phyloP scores from a whole-genome alignment of 2,888 invertebrate genomes.

The Spilosoma lubricipeda region DNA sequence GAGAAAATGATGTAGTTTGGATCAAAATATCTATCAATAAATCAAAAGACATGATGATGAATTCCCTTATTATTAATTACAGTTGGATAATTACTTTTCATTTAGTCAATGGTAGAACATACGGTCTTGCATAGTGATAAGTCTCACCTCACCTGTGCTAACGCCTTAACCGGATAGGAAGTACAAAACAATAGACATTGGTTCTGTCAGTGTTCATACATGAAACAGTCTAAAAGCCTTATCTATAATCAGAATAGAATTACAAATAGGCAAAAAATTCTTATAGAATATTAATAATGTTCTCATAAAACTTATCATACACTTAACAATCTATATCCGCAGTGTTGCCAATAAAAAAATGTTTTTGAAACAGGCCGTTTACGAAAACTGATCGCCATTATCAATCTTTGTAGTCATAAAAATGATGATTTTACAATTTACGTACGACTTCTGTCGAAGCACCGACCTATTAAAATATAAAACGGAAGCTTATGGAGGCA shows the following conservation, averaged over 20 bases:
- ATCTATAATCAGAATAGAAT: slow-evolving; percentile 46
- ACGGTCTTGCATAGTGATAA: neutral
- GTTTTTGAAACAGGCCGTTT: slow-evolving; percentile 53
- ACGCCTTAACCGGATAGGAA: slow-evolving; percentile 18
- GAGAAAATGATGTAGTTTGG: neutral
- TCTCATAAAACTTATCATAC: slow-evolving; percentile 51
- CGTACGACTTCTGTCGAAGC: slow-evolving; percentile 64
- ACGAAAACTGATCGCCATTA: slow-evolving; percentile 54
- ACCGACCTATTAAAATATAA: slow-evolving; percentile 71
- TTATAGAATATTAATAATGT: slow-evolving; percentile 43
- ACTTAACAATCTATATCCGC: slow-evolving; percentile 50
- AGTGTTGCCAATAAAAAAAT: slow-evolving; percentile 41
- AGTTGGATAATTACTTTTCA: neutral
- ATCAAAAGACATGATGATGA: neutral
- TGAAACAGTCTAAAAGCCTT: slow-evolving; percentile 29
- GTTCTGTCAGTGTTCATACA: slow-evolving; percentile 23
- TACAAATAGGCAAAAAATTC: slow-evolving; percentile 48
- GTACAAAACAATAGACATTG: slow-evolving; percentile 25
- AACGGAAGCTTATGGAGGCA: slow-evolving; percentile 77
- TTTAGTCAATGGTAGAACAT: neutral
- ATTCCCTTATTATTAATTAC: neutral
- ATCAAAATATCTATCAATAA: neutral
- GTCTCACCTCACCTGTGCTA: neutral
- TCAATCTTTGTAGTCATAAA: slow-evolving; percentile 72
- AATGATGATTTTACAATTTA: slow-evolving; percentile 67